phyloP scores from a whole-genome alignment of 2,888 invertebrate genomes.

The Tetranychus truncatus region DNA sequence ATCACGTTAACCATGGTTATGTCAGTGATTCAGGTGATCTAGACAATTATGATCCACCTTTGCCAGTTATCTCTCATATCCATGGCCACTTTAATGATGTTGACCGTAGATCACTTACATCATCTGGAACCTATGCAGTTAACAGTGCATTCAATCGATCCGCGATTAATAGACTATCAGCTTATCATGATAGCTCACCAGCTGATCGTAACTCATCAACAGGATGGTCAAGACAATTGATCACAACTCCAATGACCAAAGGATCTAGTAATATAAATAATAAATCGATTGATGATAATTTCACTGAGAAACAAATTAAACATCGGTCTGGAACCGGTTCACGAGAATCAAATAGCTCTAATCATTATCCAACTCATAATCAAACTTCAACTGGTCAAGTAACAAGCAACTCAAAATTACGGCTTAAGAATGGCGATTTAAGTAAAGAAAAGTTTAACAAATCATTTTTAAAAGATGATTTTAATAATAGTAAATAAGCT shows the following conservation, averaged over 20 bases:
- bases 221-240: background rate
- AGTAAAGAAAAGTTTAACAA: background rate
- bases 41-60: background rate
- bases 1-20: conserved; percentile 19
- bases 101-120: background rate
- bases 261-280: background rate
- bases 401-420: background rate
- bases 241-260: background rate
- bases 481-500: too few species aligned
- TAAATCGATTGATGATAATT: background rate
- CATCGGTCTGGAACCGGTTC: conserved; percentile 1
- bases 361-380: background rate
- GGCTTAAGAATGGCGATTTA: background rate
- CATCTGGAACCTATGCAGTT: background rate
- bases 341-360: background rate
- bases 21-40: conserved; percentile 18
- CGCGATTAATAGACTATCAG: conserved; percentile 11
- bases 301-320: background rate
- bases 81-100: background rate
- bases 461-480: background rate
- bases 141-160: background rate
- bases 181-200: conserved; percentile 13
- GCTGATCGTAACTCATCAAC: background rate
- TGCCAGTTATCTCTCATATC: background rate
- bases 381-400: background rate